phyloP scores from a whole-genome alignment of 2,113 vertebrate species.

The Chauna torquata region DNA sequence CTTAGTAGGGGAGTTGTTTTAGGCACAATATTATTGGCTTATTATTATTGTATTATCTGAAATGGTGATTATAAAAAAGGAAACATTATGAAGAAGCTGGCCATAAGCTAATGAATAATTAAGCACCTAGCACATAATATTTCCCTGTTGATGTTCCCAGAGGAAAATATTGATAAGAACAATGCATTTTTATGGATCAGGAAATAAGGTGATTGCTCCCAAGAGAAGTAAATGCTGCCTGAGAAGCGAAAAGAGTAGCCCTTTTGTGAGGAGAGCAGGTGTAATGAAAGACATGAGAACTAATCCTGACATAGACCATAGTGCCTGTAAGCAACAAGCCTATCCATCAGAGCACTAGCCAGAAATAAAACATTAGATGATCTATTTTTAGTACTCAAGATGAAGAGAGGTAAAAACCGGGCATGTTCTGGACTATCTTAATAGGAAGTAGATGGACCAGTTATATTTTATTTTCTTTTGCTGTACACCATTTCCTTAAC shows the following conservation, averaged over 20 bases:
- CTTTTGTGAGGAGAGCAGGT: background rate
- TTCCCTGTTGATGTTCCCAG: background rate
- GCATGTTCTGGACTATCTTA: background rate
- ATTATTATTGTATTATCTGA: background rate
- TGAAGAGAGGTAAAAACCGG: background rate
- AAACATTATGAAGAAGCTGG: background rate
- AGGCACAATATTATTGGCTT: background rate
- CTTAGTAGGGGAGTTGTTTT: background rate
- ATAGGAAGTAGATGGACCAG: background rate
- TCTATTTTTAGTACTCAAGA: background rate
- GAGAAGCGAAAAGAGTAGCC: background rate
- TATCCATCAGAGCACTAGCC: background rate
- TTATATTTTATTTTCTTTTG: background rate
- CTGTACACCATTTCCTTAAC: background rate
- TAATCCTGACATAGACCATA: background rate
- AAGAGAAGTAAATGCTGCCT: background rate
- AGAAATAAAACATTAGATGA: background rate
- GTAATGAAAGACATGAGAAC: background rate
- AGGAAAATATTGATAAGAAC: background rate
- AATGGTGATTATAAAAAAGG: background rate
- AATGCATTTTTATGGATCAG: background rate
- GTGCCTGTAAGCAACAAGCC: background rate
- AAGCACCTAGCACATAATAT: background rate
- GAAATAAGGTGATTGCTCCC: background rate
- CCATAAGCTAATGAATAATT: constrained; percentile 7